Conservation (phyloP, 2,797 vertebrate species). For the Labeo calbasu region DNA sequence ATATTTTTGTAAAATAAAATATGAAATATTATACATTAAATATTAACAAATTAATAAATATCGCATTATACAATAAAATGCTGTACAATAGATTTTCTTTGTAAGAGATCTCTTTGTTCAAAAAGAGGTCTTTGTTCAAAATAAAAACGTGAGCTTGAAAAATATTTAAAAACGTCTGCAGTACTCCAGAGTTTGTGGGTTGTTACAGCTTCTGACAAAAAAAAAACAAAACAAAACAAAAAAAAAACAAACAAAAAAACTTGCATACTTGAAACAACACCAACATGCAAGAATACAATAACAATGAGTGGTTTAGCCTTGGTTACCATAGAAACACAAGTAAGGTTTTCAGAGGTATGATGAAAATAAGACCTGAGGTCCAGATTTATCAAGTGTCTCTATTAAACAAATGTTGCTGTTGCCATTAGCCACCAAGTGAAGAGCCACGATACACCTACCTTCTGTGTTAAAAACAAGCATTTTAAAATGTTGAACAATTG, state of each 20-base stretch:
- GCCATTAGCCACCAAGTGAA: constrained; percentile 30
- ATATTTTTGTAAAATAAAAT: not conserved
- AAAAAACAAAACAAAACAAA: not conserved
- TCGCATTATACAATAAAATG: not conserved
- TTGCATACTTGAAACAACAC: constrained; percentile 31
- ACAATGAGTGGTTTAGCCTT: constrained; percentile 46
- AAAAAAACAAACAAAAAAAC: not conserved
- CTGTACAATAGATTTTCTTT: not conserved
- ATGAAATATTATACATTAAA: not conserved
- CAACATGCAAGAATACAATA: constrained; percentile 14
- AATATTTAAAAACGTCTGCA: not conserved
- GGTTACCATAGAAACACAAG: constrained; percentile 47
- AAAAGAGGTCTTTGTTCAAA: not conserved
- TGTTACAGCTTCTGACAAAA: constrained; percentile 6
- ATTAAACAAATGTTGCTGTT: constrained; percentile 33
- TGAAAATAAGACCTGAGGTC: constrained; percentile 29
- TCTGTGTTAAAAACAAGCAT: constrained; percentile 6
- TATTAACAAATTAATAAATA: not conserved
- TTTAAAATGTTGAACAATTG: not conserved
- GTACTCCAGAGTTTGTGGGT: not conserved
- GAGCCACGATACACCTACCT: not conserved
- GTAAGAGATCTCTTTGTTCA: not conserved
- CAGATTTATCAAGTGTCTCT: constrained; percentile 37
- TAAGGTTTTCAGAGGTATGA: constrained; percentile 36
- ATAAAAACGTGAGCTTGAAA: not conserved